Base-by-base conservation (phyloP, 2,113 vertebrate species). In the Strix uralensis region DNA sequence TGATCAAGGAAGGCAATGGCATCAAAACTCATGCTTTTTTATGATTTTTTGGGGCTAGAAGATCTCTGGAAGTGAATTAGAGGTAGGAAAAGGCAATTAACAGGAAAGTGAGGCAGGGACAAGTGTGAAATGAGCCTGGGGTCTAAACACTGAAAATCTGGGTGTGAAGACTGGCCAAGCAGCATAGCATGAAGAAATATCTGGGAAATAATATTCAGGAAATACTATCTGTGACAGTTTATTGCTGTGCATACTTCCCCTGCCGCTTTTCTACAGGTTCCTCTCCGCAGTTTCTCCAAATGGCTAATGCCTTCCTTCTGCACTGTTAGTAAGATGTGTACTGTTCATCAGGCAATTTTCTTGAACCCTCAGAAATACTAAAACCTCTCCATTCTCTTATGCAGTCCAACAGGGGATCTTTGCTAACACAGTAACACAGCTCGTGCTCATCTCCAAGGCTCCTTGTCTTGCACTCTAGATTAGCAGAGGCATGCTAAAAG, bases 301-400 rank as follows among this genome's bases (percentile, higher is more conserved):
- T 11, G 49, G 34, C 26, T 30, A 2, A 10, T 13, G 17, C 42
- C 55, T 49, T 69, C 55, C 54, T 70, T 47, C 66, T 36, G 21
- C 3, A 0, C 11, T 42, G 29, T 11, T 19, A 30, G 55, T 9
- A 32, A 55, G 38, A 23, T 29, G n/a, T 9, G 11, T 27, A 4
- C 40, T 32, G 16, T 42, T 69, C 42, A 13, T 22, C 14, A 25
- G 26, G 51, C 17, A 49, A 6, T 59, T 75, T n/a, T 18, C 46
- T 87, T 26, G 40, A 46, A 18, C 63, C 40, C 21, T 49, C 42
- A 32, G 38, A 74, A 90, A 67, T 11, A 62, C 21, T 4, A 12
- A 49, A 49, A 26, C 20, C 15, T 54, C n/a, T 61, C 30, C 32
- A 6, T 47, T 42, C 69, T 30, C n/a, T 36, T 22, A 1, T 2